Evolutionary conservation across 2,888 invertebrate genomes (phyloP).

Genomic region (Plebejus anna): DNA sequence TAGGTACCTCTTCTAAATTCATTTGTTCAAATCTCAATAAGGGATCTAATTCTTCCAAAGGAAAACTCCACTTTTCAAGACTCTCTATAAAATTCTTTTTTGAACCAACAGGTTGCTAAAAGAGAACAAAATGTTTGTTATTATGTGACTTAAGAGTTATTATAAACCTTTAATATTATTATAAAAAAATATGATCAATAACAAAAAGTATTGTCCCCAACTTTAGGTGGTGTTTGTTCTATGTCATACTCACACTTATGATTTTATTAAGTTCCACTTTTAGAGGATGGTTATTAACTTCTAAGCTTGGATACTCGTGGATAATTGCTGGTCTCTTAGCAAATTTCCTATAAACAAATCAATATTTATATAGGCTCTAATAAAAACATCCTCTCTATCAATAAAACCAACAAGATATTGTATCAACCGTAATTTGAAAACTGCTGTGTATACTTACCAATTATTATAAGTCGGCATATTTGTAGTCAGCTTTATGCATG

Average conservation of each 20-base stretch:
- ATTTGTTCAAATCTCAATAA: slow-evolving; percentile 68
- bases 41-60: slow-evolving; percentile 69
- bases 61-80: slow-evolving; percentile 67
- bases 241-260: slow-evolving; percentile 45
- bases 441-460: slow-evolving; percentile 30
- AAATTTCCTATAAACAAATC: slow-evolving; percentile 49
- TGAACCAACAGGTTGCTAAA: slow-evolving; percentile 56
- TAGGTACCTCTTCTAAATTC: slow-evolving; percentile 53
- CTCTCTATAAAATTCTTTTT: slow-evolving; percentile 60
- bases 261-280: slow-evolving; percentile 51
- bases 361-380: background rate
- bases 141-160: background rate
- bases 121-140: background rate
- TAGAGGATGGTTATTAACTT: slow-evolving; percentile 64
- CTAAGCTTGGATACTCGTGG: slow-evolving; percentile 53
- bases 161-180: background rate
- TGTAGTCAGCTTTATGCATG: background rate
- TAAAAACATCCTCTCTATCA: background rate
- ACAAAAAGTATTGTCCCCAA: background rate
- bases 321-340: slow-evolving; percentile 41
- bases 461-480: slow-evolving; percentile 34
- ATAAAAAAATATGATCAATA: too few species aligned
- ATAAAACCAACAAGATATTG: background rate
- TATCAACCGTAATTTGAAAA: background rate
- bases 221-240: background rate